Conservation (phyloP, 2,888 invertebrate genomes). For the Graphium colonna region DNA sequence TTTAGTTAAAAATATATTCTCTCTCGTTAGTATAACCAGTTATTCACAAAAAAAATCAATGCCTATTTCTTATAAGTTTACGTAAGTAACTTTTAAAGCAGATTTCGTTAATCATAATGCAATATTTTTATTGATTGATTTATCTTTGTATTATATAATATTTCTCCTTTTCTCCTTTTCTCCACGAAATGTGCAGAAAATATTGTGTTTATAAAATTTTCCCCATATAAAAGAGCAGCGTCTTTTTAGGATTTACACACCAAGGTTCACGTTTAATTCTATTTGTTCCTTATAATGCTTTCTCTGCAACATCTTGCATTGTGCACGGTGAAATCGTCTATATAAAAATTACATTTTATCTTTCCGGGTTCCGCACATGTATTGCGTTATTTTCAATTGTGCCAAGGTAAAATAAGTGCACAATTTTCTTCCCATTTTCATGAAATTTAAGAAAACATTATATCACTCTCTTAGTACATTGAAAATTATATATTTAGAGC, state of each 20-base stretch:
- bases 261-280: not conserved
- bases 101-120: too few relatives aligned
- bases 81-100: too few relatives aligned
- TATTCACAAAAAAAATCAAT: too few relatives aligned
- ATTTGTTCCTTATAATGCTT: constrained; percentile 1
- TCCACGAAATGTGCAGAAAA: too few relatives aligned
- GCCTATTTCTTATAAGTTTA: too few relatives aligned
- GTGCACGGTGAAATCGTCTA: constrained; percentile 15
- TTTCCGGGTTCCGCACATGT: not conserved
- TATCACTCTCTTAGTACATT: too few relatives aligned
- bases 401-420: constrained; percentile 4
- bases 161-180: too few relatives aligned
- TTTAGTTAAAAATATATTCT: too few relatives aligned
- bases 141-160: too few relatives aligned
- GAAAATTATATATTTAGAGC: too few relatives aligned
- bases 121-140: too few relatives aligned
- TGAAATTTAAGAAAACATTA: constrained; percentile 8
- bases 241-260: not conserved
- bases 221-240: not conserved
- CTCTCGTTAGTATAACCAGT: too few relatives aligned
- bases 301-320: constrained; percentile 2
- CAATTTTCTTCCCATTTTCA: constrained; percentile 10
- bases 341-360: constrained; percentile 22
- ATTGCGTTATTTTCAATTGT: constrained; percentile 10
- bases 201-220: not conserved